These are phyloP conservation scores for rat (Rattus norvegicus) DNA, from an alignment of 2,113 vertebrate species.

Conservation along the genomic window GRCr8 NC_086019.1:252650501-252651000, in stretches of 20 bases:
- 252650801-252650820: neutral
- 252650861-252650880: neutral
- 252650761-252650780: neutral
- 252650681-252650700: neutral
- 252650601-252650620: neutral
- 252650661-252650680: neutral
- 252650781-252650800: neutral
- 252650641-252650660: neutral
- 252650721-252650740: neutral
- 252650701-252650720: neutral
- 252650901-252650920: neutral
- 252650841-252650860: neutral
- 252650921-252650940: neutral
- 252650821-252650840: neutral
- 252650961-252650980: neutral
- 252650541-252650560: neutral
- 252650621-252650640: neutral
- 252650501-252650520: neutral
- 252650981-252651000: neutral
- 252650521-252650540: neutral
- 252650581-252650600: neutral
- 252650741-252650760: neutral
- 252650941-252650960: neutral
- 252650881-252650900: neutral
- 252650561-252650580: neutral